Conservation (phyloP, 2,113 vertebrate species). For the Sclerurus mexicanus region DNA sequence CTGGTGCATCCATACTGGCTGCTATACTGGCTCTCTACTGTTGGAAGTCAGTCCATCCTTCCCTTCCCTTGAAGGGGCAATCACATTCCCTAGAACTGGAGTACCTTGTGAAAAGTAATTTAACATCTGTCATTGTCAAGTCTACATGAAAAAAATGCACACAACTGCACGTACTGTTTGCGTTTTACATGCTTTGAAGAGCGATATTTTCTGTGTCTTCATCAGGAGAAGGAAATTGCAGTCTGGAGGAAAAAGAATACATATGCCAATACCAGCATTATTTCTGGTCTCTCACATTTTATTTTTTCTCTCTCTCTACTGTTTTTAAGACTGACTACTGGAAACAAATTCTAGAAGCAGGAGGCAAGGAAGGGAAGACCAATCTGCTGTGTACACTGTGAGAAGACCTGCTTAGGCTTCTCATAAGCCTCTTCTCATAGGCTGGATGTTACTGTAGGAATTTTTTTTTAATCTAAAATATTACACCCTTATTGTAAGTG, state of each 20-base stretch:
- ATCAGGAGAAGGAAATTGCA: background rate
- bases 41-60: background rate
- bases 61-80: background rate
- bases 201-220: background rate
- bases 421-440: background rate
- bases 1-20: background rate
- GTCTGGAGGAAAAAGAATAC: background rate
- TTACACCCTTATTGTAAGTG: background rate
- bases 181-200: background rate
- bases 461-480: background rate
- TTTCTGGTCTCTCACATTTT: background rate
- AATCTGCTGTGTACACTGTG: background rate
- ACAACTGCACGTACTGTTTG: background rate
- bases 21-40: background rate
- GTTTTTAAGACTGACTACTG: background rate
- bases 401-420: background rate
- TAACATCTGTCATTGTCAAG: background rate
- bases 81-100: background rate
- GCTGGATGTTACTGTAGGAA: background rate
- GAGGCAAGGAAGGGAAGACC: background rate
- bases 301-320: background rate
- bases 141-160: background rate
- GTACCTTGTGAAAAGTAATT: background rate
- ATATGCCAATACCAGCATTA: background rate
- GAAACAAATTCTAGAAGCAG: background rate